phyloP scores from a whole-genome alignment of 2,113 vertebrate genomes.

The Cyanistes caeruleus region DNA sequence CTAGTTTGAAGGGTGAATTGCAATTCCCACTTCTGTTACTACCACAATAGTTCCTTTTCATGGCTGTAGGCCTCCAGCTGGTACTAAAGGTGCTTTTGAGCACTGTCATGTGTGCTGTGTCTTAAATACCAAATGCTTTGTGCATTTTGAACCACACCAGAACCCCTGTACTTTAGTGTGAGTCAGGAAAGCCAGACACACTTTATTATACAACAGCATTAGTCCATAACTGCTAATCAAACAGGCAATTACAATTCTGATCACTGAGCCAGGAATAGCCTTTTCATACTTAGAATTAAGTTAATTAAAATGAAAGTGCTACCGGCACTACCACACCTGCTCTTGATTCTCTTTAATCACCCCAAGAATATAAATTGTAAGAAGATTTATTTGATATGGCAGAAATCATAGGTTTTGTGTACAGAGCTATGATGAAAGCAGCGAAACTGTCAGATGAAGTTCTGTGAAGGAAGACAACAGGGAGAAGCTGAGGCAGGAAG shows the following conservation, averaged over 20 bases:
- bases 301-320: constrained; percentile 55
- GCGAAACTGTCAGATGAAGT: accelerated
- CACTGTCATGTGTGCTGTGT: not conserved
- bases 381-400: not conserved
- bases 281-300: constrained; percentile 29
- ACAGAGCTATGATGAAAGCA: not conserved
- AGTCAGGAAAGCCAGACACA: not conserved
- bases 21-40: not conserved
- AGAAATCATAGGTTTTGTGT: not conserved
- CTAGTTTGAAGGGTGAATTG: not conserved
- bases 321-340: constrained; percentile 17
- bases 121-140: not conserved
- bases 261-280: not conserved
- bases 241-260: not conserved
- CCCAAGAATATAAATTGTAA: constrained; percentile 25
- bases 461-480: not conserved
- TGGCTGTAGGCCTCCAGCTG: not conserved
- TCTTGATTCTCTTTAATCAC: constrained; percentile 52
- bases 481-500: not conserved
- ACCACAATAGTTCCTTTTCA: not conserved
- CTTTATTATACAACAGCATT: not conserved
- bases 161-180: not conserved
- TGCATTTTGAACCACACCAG: not conserved
- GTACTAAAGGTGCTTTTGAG: not conserved
- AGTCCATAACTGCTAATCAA: not conserved